These are phyloP conservation scores for Macroramphosus scolopax DNA, from an alignment of 2,797 vertebrate species.

Conservation along the genomic window DNA sequence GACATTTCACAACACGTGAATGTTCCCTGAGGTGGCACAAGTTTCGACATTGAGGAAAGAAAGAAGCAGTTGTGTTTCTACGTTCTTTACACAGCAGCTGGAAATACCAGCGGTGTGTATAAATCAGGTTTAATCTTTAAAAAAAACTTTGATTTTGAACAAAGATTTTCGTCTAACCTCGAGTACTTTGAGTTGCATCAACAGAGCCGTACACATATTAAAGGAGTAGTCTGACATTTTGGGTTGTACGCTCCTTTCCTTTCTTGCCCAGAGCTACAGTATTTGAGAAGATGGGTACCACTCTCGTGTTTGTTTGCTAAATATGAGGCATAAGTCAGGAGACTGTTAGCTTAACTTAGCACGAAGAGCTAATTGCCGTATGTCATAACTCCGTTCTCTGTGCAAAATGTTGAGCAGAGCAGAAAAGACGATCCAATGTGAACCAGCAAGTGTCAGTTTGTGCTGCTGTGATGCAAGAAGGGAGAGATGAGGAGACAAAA, in stretches of 20 bases:
- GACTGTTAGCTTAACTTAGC: conserved; percentile 1
- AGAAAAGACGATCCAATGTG: conserved; percentile 13
- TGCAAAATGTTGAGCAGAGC: conserved; percentile 32
- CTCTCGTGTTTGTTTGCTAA: background rate
- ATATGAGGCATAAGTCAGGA: background rate
- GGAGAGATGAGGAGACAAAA: conserved; percentile 14
- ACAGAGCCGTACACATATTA: background rate
- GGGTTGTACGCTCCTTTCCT: background rate
- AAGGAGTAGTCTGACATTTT: conserved; percentile 4
- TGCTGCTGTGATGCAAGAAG: conserved; percentile 55
- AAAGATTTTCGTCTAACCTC: too few relatives aligned
- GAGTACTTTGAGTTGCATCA: conserved; percentile 3
- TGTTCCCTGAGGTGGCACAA: too few relatives aligned
- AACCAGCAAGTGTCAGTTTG: conserved; percentile 40
- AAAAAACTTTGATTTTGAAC: too few relatives aligned
- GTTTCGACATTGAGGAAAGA: too few relatives aligned
- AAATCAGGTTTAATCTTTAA: too few relatives aligned
- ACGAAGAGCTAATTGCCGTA: conserved; percentile 4
- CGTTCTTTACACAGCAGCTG: too few relatives aligned
- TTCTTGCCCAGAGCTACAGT: background rate
- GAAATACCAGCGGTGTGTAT: too few relatives aligned
- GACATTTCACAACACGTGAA: too few relatives aligned
- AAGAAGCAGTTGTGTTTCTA: too few relatives aligned
- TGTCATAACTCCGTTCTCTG: conserved; percentile 19
- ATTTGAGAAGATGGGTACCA: background rate